These are phyloP conservation scores for Sphinx pinastri DNA, from an alignment of 2,888 invertebrate species.

Conservation along the genomic window DNA sequence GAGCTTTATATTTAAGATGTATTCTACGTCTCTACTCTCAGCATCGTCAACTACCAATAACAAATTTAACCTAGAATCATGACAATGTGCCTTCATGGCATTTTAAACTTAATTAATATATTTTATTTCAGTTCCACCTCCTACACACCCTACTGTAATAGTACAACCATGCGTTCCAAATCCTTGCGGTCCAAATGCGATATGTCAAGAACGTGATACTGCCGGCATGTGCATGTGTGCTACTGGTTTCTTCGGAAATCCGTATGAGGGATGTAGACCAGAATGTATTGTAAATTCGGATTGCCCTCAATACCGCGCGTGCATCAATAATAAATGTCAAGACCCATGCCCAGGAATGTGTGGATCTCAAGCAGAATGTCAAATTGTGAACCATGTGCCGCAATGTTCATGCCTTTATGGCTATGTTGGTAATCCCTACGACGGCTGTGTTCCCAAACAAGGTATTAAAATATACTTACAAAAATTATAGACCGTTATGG, in stretches of 20 bases:
- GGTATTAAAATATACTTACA: constrained; percentile 48
- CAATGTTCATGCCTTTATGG: constrained; percentile 87
- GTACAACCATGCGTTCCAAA: constrained; percentile 83
- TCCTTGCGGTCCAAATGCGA: constrained; percentile 87
- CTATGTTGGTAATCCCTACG: constrained; percentile 89
- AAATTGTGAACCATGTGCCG: constrained; percentile 89
- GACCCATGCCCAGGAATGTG: constrained; percentile 91
- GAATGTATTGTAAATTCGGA: constrained; percentile 89
- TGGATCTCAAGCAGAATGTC: constrained; percentile 89
- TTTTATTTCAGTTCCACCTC: constrained; percentile 28
- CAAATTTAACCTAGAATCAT: not conserved
- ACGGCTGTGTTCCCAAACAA: constrained; percentile 63
- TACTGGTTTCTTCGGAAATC: constrained; percentile 87
- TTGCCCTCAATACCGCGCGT: constrained; percentile 86
- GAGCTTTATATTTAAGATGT: too few relatives aligned
- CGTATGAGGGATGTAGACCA: constrained; percentile 88
- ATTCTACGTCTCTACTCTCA: too few relatives aligned
- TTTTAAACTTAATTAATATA: not conserved
- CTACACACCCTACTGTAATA: constrained; percentile 46
- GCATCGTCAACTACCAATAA: not conserved
- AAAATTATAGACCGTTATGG: too few relatives aligned
- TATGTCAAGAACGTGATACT: constrained; percentile 87
- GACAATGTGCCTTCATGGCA: not conserved
- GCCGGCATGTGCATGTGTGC: constrained; percentile 88
- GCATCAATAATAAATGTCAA: constrained; percentile 87